Conservation (phyloP, 2,888 invertebrate genomes). For the Drosophila affinis region DNA sequence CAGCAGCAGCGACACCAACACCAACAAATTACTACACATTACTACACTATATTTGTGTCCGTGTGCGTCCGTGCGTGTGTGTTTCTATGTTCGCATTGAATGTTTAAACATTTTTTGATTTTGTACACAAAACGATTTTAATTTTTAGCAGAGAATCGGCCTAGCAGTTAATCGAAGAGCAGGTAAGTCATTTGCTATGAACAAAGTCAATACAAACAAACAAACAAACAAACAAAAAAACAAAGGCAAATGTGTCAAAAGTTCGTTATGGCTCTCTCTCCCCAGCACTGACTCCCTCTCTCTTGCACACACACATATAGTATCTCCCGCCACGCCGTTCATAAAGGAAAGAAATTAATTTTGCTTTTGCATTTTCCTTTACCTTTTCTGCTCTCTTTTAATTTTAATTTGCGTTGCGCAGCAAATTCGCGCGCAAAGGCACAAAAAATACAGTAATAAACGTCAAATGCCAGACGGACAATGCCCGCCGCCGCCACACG, state of each 20-base stretch:
- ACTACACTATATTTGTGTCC: conserved; percentile 45
- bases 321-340: conserved; percentile 47
- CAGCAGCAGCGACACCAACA: conserved; percentile 39
- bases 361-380: conserved; percentile 40
- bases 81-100: conserved; percentile 69
- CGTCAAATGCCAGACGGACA: conserved; percentile 72
- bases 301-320: not conserved
- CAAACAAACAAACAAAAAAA: not conserved
- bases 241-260: conserved; percentile 54
- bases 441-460: conserved; percentile 58
- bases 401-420: conserved; percentile 75
- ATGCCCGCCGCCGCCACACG: conserved; percentile 17
- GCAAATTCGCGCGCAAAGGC: conserved; percentile 72
- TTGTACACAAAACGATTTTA: conserved; percentile 17
- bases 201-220: conserved; percentile 38
- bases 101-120: conserved; percentile 66
- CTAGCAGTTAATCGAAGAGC: conserved; percentile 30
- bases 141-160: conserved; percentile 9
- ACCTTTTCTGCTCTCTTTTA: conserved; percentile 54
- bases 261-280: conserved; percentile 50
- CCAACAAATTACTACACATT: conserved; percentile 42
- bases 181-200: conserved; percentile 68
- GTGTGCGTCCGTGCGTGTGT: conserved; percentile 40
- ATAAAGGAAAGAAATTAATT: conserved; percentile 49
- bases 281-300: conserved; percentile 7